These are phyloP conservation scores for Drosophila carrolli DNA, from an alignment of 1,140 invertebrate genomes.

Conservation along the genomic window DNA sequence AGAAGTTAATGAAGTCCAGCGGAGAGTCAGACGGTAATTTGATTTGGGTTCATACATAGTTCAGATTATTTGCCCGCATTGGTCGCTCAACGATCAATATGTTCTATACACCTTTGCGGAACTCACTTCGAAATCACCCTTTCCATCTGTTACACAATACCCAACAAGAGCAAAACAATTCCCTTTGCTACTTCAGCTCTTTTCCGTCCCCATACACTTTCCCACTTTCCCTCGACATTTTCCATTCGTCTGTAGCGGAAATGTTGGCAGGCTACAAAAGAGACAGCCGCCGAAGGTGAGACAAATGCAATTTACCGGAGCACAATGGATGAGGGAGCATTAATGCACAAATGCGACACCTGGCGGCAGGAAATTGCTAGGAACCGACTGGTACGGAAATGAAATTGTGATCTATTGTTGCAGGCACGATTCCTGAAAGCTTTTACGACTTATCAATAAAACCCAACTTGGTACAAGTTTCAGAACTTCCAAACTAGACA, in stretches of 20 bases:
- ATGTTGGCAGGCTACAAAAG: conserved; percentile 54
- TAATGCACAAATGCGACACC: conserved; percentile 42
- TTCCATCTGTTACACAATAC: conserved; percentile 11
- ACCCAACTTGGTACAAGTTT: background rate
- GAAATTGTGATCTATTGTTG: conserved; percentile 36
- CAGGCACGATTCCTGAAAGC: conserved; percentile 14
- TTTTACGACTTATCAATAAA: conserved; percentile 1
- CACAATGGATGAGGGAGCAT: conserved; percentile 35
- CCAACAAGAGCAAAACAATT: conserved; percentile 14
- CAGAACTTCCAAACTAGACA: background rate
- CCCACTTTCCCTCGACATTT: conserved; percentile 22
- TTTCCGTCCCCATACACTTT: background rate
- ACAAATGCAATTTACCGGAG: conserved; percentile 45
- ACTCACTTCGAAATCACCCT: background rate
- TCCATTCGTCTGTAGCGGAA: conserved; percentile 67
- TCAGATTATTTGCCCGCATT: conserved; percentile 33
- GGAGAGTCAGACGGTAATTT: conserved; percentile 16
- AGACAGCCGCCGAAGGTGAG: conserved; percentile 16
- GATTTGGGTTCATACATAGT: conserved; percentile 32
- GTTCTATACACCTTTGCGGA: background rate
- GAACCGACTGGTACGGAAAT: conserved; percentile 27
- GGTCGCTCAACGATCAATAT: conserved; percentile 33
- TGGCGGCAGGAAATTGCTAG: conserved; percentile 47
- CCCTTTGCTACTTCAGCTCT: conserved; percentile 13
- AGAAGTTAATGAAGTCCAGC: conserved; percentile 42